Evolutionary conservation across 2,797 vertebrate species (phyloP), one percentile per base, ranked within the genome.

Genomic region (Amphiprion clarkii): DNA sequence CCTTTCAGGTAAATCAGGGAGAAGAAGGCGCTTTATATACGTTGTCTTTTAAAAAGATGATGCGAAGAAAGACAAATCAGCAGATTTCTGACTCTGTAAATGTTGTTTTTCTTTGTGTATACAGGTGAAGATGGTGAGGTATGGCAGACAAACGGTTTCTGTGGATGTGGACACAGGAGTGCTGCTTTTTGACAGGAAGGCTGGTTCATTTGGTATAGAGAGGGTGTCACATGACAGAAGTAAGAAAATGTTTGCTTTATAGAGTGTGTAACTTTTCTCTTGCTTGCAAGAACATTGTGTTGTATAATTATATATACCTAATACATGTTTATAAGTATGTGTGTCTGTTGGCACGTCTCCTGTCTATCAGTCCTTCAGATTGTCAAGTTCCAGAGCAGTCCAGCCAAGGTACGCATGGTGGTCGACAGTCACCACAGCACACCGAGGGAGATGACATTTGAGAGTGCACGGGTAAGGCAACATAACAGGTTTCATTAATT

Each of bases 81-180:
- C 33, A 31, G 19, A 49, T 48, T 2, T 31, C 39, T 54, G 49
- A 31, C n/a, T 21, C 9, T 51, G 7, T 51, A 21, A 25, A 5
- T 23, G n/a, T 11, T 23, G 8, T 51, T 21, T 48, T 48, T 51
- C 29, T 67, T 17, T 64, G 40, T 57, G 5, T 68, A 13, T 84
- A n/a, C 78, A 96, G 95, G 94, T 96, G 66, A 96, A 95, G 88
- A 88, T 95, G 87, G 89, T 91, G 27, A 90, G 90, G 57, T 95
- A 94, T 16, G 95, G 95, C 79, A 93, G 94, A 58, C 95, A 95
- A 91, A 93, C 90, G 0, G 88, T 96, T 14, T 95, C 93, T 11
- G 92, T 96, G 52, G 94, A 96, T 36, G 92, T 95, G 78, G 91
- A 95, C 63, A 71, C 88, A 16, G 95, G 95, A n/a, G 71, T 92